These are phyloP conservation scores for Zelleria hepariella DNA, from an alignment of 2,888 invertebrate species.

Conservation along the genomic window DNA sequence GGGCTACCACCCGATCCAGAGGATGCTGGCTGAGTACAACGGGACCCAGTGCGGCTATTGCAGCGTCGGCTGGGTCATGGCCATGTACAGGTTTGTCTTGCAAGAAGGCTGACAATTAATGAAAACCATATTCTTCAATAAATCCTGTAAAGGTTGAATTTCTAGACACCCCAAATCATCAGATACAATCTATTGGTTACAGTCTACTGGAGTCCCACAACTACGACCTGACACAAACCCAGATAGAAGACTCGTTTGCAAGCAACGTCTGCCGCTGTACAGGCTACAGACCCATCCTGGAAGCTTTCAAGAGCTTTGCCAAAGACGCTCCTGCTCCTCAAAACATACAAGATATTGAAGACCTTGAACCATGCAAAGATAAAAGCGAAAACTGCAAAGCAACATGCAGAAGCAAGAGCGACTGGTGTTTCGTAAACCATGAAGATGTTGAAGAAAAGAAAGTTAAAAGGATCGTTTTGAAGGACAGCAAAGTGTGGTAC, in stretches of 20 bases:
- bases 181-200: too few species aligned
- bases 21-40: constrained; percentile 71
- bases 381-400: constrained; percentile 20
- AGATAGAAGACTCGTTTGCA: constrained; percentile 78
- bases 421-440: constrained; percentile 13
- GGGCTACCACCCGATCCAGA: constrained; percentile 78
- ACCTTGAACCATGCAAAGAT: constrained; percentile 34
- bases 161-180: too few species aligned
- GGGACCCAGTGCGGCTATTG: constrained; percentile 84
- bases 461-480: constrained; percentile 11
- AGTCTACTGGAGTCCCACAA: constrained; percentile 49
- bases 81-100: constrained; percentile 77
- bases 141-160: too few species aligned
- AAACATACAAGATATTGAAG: constrained; percentile 40
- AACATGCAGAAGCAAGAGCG: constrained; percentile 3
- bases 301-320: constrained; percentile 75
- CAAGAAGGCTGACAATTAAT: neutral
- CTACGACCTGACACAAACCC: constrained; percentile 45
- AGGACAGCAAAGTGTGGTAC: constrained; percentile 38
- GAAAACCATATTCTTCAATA: too few species aligned
- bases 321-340: constrained; percentile 44
- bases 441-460: neutral
- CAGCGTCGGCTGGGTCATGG: constrained; percentile 83
- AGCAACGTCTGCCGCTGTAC: constrained; percentile 83
- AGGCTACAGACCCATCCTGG: constrained; percentile 74